Evolutionary conservation across 2,113 vertebrate genomes (phyloP).

Genomic region (Aphelocoma coerulescens): DNA sequence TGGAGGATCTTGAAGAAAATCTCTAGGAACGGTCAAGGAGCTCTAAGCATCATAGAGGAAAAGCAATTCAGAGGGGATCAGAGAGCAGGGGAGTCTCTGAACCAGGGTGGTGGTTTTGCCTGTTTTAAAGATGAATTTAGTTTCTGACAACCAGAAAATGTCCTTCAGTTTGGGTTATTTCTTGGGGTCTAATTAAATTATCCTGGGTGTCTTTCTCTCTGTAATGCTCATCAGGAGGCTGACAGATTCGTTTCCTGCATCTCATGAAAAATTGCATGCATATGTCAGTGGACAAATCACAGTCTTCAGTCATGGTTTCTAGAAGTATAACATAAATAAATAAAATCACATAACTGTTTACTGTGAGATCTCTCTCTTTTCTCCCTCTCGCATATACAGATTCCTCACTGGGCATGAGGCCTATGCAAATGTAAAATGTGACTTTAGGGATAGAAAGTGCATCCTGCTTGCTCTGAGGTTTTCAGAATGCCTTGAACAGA

Average conservation of each 20-base stretch:
- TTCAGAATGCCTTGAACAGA: conserved; percentile 22
- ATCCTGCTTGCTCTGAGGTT: background rate
- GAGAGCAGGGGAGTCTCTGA: background rate
- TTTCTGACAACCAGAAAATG: conserved; percentile 53
- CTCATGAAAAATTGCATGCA: conserved; percentile 26
- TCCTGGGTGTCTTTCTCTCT: background rate
- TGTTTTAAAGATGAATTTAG: conserved; percentile 11
- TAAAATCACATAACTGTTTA: background rate
- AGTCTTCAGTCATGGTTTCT: conserved; percentile 24
- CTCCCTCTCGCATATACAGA: background rate
- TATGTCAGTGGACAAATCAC: conserved; percentile 30
- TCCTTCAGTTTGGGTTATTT: conserved; percentile 44
- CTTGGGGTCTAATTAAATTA: conserved; percentile 56
- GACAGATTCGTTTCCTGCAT: conserved; percentile 30
- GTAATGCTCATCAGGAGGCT: conserved; percentile 29
- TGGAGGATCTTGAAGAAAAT: background rate
- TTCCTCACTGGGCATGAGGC: background rate
- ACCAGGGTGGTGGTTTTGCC: background rate
- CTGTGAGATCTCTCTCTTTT: background rate
- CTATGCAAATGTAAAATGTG: background rate
- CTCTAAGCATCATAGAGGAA: background rate
- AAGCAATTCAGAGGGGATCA: background rate
- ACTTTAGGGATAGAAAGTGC: background rate
- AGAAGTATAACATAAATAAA: conserved; percentile 12
- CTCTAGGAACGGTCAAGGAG: background rate